phyloP scores from a whole-genome alignment of 2,888 invertebrate species.

The Ophraella communa region DNA sequence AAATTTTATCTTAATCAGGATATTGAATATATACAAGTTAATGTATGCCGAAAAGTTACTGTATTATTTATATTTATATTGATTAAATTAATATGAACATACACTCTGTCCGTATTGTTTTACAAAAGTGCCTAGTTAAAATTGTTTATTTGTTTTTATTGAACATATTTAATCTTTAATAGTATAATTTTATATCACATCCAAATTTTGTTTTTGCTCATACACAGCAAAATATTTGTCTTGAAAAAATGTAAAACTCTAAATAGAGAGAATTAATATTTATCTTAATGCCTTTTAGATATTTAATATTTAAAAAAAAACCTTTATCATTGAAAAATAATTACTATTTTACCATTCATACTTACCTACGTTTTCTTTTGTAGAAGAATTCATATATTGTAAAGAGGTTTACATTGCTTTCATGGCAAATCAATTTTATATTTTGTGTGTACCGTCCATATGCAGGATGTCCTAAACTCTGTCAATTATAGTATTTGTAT shows the following conservation, averaged over 20 bases:
- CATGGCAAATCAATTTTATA: conserved; percentile 8
- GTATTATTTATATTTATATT: not conserved
- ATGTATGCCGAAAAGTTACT: too few species aligned
- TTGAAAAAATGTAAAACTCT: not conserved
- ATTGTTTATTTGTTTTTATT: conserved; percentile 4
- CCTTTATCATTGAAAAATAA: too few species aligned
- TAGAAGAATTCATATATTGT: too few species aligned
- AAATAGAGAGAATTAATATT: too few species aligned
- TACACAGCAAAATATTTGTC: conserved; percentile 5
- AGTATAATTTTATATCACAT: conserved; percentile 22
- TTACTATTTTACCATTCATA: too few species aligned
- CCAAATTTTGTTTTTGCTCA: conserved; percentile 18
- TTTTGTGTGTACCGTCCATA: conserved; percentile 32
- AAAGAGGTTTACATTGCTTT: too few species aligned
- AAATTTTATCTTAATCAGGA: too few species aligned
- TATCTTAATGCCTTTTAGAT: too few species aligned
- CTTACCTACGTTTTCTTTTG: too few species aligned
- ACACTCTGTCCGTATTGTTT: conserved; percentile 13
- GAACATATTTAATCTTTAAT: not conserved
- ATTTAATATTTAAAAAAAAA: too few species aligned
- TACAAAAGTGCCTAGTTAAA: conserved; percentile 23
- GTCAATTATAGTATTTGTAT: conserved; percentile 16
- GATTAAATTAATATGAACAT: not conserved
- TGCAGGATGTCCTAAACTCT: conserved; percentile 10
- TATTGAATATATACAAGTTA: too few species aligned